Base-by-base conservation (phyloP, 2,888 invertebrate species). In the Zygogramma bicolorata region DNA sequence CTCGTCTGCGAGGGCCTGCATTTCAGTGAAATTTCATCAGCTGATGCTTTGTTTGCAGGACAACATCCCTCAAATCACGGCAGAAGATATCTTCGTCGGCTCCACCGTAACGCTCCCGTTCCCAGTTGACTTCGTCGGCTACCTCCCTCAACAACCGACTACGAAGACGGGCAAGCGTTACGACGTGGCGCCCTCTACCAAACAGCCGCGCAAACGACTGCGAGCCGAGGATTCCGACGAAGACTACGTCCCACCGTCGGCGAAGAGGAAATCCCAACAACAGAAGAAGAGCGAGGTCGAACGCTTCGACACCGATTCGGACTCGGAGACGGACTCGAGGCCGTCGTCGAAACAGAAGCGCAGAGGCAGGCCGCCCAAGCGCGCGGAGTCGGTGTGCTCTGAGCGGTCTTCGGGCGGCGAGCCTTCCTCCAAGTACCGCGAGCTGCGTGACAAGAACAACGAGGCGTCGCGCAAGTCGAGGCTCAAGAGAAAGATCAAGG, bases 401-500 rank as follows among this genome's bases (percentile, higher is more conserved):
- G 83, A 89, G 86, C 68, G 88, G 84, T 84, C 88, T 7, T 68
- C 88, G 87, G 70, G 85, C 82, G 65, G 81, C 84, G 89, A 77
- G 8, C 46, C 57, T 49, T 74, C 74, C 5, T 74, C 74, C 8
- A 77, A 75, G 62, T 94, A 94, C 84, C 88, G 93, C 63, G 92
- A 93, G 82, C 88, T 93, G 75, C 87, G 94, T 68, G 92, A 93
- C 82, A 93, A 93, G 84, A 94, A 94, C 86, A 94, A 94, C 84
- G 93, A 93, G 86, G 94, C 94, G 53, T 94, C 94, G 49, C 89
- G 94, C 79, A 90, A 91, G 79, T 94, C 94, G 1, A 88, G 94
- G 76, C 90, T 92, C 88, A 94, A 93, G 81, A 90, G 93, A 77
- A 94, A 93, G 86, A 84, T 86, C 1, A 90, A 89, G 73, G 91